phyloP scores from a whole-genome alignment of 2,113 vertebrate species.

The Hemibates koningsi region DNA sequence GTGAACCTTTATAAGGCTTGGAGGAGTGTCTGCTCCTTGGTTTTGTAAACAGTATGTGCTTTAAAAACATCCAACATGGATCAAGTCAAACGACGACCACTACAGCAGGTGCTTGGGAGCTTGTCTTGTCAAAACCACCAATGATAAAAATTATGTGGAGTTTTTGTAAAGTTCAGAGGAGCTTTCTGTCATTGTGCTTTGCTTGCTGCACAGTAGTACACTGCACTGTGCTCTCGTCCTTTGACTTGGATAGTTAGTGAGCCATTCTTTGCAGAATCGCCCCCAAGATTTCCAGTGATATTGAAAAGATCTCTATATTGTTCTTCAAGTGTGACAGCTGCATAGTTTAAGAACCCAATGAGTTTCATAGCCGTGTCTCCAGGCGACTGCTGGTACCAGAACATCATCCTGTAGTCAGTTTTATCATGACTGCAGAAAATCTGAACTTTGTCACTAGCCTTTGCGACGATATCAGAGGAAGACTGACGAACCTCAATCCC shows the following conservation, averaged over 20 bases:
- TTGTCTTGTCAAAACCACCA: not conserved
- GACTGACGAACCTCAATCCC: not conserved
- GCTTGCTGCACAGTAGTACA: not conserved
- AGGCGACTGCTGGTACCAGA: not conserved
- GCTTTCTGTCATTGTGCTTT: not conserved
- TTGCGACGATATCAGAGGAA: not conserved
- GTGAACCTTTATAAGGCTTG: not conserved
- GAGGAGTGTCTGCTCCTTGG: not conserved
- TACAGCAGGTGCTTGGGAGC: not conserved
- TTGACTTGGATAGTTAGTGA: not conserved
- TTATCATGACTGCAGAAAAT: not conserved
- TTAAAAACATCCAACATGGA: not conserved
- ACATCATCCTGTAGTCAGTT: not conserved
- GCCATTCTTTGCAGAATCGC: not conserved
- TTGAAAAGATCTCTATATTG: not conserved
- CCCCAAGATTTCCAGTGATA: not conserved
- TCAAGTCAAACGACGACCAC: not conserved
- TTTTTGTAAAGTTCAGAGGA: not conserved
- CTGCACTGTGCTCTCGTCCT: not conserved
- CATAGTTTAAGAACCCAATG: not conserved
- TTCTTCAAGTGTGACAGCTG: fast-evolving
- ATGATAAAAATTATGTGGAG: not conserved
- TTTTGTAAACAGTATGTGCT: not conserved
- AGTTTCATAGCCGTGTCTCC: not conserved
- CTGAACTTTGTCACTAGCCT: not conserved